These are phyloP conservation scores for Griposia aprilina DNA, from an alignment of 2,888 invertebrate genomes.

Conservation along the genomic window DNA sequence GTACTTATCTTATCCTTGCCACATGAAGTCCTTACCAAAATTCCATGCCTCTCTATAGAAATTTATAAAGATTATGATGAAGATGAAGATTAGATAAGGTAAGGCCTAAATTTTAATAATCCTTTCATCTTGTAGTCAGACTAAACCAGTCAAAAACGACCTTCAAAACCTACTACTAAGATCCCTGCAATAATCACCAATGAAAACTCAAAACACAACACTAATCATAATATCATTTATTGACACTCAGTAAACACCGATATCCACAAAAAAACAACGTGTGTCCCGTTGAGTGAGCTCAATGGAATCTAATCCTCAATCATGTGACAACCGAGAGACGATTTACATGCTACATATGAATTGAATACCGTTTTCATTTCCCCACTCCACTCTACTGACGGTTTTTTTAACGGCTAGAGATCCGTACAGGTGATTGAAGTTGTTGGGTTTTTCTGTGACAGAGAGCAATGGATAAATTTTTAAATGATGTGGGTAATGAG, in stretches of 20 bases:
- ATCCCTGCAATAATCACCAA: not conserved
- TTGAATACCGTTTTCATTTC: constrained; percentile 83
- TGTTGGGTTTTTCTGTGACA: not conserved
- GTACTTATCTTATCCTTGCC: too few species aligned
- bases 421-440: constrained; percentile 51
- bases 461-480: not conserved
- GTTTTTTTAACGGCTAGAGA: constrained; percentile 75
- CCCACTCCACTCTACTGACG: constrained; percentile 65
- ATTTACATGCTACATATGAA: constrained; percentile 71
- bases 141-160: not conserved
- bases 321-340: constrained; percentile 61
- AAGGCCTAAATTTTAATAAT: not conserved
- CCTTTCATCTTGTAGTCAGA: not conserved
- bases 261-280: constrained; percentile 55
- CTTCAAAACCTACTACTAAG: not conserved
- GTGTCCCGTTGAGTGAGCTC: constrained; percentile 51
- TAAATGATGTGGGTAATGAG: not conserved
- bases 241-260: constrained; percentile 18
- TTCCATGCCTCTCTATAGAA: not conserved
- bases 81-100: too few species aligned
- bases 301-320: constrained; percentile 81
- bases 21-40: too few species aligned
- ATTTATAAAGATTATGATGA: too few species aligned
- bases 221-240: constrained; percentile 24
- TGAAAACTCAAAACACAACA: not conserved